Evolutionary conservation across 1,140 invertebrate genomes (phyloP).

Genomic region (Latrodectus geometricus): DNA sequence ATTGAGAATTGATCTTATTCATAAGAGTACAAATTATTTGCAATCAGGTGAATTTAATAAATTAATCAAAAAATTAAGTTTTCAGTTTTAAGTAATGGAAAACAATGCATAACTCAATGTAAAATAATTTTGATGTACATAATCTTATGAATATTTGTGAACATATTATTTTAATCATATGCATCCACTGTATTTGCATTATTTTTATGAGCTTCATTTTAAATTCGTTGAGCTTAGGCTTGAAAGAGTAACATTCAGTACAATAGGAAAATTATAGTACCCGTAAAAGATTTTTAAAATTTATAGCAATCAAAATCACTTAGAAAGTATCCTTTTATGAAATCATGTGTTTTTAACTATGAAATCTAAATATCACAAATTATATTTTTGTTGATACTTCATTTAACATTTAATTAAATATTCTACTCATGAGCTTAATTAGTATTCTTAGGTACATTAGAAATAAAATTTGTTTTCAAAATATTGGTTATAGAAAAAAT

Average conservation of each 20-base stretch:
- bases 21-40: background rate
- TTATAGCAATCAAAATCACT: background rate
- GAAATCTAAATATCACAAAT: background rate
- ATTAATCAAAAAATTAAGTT: background rate
- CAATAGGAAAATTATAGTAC: background rate
- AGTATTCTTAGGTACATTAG: no score
- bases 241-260: constrained; percentile 3
- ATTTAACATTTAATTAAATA: no score
- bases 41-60: background rate
- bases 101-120: background rate
- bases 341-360: background rate
- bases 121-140: background rate
- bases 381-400: no score
- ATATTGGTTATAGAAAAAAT: no score
- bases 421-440: no score
- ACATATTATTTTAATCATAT: background rate
- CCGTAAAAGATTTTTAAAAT: background rate
- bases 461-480: no score
- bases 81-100: background rate
- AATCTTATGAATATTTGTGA: background rate
- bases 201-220: constrained; percentile 41
- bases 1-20: no score
- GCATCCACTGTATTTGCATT: constrained; percentile 12
- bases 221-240: constrained; percentile 40
- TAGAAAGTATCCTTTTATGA: background rate